A percentile compares a stretch with the other conserved stretches of the same genome.
phyloP scores from a whole-genome alignment of 2,888 invertebrate species.

The Conchocele bisecta region DNA sequence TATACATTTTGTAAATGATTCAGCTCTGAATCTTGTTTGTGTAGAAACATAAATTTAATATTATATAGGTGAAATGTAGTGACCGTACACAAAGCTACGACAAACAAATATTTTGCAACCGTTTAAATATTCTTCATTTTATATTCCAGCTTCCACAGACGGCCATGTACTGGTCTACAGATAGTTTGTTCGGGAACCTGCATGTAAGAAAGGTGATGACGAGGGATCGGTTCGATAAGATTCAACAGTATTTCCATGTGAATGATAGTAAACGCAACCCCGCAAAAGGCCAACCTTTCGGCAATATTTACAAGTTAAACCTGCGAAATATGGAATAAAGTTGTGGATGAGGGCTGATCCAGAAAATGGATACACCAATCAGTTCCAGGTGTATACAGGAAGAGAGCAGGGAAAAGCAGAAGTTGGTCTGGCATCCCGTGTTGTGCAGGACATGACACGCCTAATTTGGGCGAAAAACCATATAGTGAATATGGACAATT shows the following conservation, averaged over 20 bases:
- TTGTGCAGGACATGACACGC: constrained; percentile 17
- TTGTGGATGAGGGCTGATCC: constrained; percentile 49
- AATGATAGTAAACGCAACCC: neutral
- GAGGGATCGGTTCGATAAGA: constrained; percentile 9
- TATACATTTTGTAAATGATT: too few relatives aligned
- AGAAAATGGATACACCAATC: constrained; percentile 39
- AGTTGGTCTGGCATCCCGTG: constrained; percentile 21
- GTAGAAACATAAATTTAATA: too few relatives aligned
- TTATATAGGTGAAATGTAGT: too few relatives aligned
- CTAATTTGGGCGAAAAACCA: constrained; percentile 16
- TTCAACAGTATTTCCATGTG: constrained; percentile 6
- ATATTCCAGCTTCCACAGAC: constrained; percentile 13
- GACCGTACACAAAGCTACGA: too few relatives aligned
- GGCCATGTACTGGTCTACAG: too few relatives aligned
- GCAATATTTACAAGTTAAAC: constrained; percentile 48
- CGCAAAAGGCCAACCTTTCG: constrained; percentile 23
- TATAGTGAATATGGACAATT: constrained; percentile 40
- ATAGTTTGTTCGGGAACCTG: neutral
- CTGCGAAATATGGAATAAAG: constrained; percentile 45
- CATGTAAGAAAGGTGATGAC: neutral
- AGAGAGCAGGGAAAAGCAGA: too few relatives aligned
- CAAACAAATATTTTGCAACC: too few relatives aligned
- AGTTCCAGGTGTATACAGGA: constrained; percentile 48
- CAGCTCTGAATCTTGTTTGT: too few relatives aligned
- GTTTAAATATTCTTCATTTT: too few relatives aligned